A percentile compares a stretch with the other conserved stretches of the same genome.
Conservation (phyloP, 2,888 invertebrate species). For the Tromatobia lineatoria region DNA sequence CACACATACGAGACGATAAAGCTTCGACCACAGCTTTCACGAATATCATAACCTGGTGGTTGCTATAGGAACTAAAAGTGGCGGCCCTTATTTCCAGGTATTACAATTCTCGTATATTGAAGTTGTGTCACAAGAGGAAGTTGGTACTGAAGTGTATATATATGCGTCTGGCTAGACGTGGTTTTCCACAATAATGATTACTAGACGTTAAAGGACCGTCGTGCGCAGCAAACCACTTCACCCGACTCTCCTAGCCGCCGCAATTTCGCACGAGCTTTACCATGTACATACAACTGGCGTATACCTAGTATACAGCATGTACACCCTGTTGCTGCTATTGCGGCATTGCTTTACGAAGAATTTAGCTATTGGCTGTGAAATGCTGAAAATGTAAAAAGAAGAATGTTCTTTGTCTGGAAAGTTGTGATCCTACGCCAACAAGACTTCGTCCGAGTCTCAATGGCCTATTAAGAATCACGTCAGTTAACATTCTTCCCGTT, state of each 20-base stretch:
- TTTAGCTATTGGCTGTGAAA: neutral
- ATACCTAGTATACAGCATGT: neutral
- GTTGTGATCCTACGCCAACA: neutral
- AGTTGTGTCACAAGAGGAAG: neutral
- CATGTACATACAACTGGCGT: neutral
- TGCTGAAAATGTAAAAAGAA: neutral
- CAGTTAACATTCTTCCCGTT: too few relatives aligned
- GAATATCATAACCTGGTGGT: neutral
- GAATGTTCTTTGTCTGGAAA: neutral
- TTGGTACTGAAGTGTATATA: neutral
- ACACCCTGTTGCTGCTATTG: conserved; percentile 40
- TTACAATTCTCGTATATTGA: conserved; percentile 1
- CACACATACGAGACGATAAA: neutral
- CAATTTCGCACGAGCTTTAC: neutral
- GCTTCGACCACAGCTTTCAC: neutral
- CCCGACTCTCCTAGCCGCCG: neutral
- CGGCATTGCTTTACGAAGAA: conserved; percentile 9
- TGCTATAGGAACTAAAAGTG: conserved; percentile 27
- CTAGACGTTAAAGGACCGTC: conserved; percentile 19
- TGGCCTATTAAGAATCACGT: too few relatives aligned
- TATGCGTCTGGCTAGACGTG: neutral
- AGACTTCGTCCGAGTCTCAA: neutral
- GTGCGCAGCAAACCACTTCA: neutral
- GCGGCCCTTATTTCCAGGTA: conserved; percentile 1
- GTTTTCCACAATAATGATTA: conserved; percentile 26